Conservation (phyloP, 1,140 invertebrate species). For the Potamilus streckersoni region DNA sequence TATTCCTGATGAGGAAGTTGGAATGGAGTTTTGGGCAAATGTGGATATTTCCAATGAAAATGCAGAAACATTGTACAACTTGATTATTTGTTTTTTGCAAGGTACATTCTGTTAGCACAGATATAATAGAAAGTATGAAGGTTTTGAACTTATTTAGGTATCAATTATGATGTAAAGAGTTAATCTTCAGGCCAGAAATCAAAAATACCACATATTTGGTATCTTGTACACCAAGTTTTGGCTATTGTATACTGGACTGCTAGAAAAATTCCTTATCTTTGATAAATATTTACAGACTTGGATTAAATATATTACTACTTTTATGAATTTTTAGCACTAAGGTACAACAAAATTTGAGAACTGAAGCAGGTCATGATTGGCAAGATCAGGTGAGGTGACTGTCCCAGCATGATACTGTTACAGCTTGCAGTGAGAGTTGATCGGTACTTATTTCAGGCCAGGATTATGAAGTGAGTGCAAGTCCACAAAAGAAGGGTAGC, state of each 20-base stretch:
- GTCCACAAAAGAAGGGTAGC: constrained; percentile 12
- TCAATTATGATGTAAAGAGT: background rate
- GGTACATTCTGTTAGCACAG: background rate
- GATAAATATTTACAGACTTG: constrained; percentile 6
- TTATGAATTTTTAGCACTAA: constrained; percentile 11
- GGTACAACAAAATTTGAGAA: constrained; percentile 18
- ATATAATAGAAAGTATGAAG: background rate
- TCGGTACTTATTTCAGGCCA: constrained; percentile 1
- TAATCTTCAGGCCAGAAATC: background rate
- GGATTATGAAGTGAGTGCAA: constrained; percentile 8
- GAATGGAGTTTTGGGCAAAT: background rate
- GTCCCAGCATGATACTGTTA: constrained; percentile 5
- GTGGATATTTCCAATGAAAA: background rate
- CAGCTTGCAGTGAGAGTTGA: background rate
- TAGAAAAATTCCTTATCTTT: constrained; percentile 10
- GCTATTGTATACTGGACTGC: constrained; percentile 10
- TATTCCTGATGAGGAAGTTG: background rate
- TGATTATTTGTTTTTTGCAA: background rate
- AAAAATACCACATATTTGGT: constrained; percentile 6
- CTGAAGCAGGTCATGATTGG: constrained; percentile 7
- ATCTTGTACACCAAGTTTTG: constrained; percentile 2
- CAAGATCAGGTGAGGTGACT: constrained; percentile 16
- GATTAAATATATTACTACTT: constrained; percentile 12
- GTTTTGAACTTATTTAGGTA: background rate
- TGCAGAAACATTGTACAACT: background rate